Base-by-base conservation (phyloP, 2,888 invertebrate species). In the Cryptocephalus moraei region DNA sequence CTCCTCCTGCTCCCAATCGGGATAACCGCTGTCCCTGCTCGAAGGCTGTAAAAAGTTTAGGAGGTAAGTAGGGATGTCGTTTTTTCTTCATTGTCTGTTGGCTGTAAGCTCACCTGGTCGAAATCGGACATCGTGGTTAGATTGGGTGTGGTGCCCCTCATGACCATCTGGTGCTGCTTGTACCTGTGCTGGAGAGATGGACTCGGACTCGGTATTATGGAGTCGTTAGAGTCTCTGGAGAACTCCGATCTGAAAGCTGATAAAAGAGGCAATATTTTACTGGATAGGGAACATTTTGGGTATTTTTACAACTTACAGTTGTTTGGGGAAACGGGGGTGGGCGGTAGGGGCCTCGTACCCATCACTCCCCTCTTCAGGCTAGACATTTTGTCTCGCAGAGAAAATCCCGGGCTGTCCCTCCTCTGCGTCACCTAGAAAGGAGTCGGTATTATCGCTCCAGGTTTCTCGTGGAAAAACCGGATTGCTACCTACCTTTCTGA, bases 91-190 rank as follows among this genome's bases (percentile, higher is more conserved):
- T n/a, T n/a, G n/a, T n/a, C n/a, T n/a, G n/a, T n/a, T n/a, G n/a
- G n/a, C n/a, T 22, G 22, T 36, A 36, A 4, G 12, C 8, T 41
- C 56, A 66, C 66, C 59, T 65, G 64, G 48, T 68, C 67, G 34
- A 66, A 67, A 48, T 66, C 66, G 8, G 66, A 60, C 12, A 65
- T 62, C 32, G 67, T 55, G 31, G 64, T 61, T 46, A 70, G 52
- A 59, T 70, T 70, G 0, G 70, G 69, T 2, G 68, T 67, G 1
- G 69, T 68, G 10, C 70, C 71, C 33, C 71, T 68, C 71, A 76
- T 76, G 10, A 73, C 71, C 33, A 75, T 71, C 63, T 77, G 78
- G 57, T 79, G 78, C 55, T 77, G 76, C 36, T 75, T 72, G 56
- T 79, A 79, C 39, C 79, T 69, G 58, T 78, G 75, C 57, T 79